These are phyloP conservation scores for Incurvaria masculella DNA, from an alignment of 2,888 invertebrate species.

Conservation along the genomic window DNA sequence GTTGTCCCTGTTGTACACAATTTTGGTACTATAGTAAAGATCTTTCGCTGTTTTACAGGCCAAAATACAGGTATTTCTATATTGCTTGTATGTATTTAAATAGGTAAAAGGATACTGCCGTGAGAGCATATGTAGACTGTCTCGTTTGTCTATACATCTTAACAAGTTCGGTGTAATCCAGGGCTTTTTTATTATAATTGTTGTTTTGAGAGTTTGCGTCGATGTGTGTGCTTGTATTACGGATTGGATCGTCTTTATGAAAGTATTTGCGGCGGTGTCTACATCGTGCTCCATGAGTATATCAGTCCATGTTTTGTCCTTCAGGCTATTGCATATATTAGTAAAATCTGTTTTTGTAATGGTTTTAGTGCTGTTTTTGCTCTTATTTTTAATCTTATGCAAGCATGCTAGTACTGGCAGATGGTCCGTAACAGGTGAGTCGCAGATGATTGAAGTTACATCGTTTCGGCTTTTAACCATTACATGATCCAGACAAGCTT, in stretches of 20 bases:
- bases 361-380: not conserved
- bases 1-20: not conserved
- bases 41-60: not conserved
- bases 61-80: not conserved
- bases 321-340: not conserved
- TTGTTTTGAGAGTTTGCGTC: not conserved
- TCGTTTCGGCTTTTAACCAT: not conserved
- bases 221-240: not conserved
- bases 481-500: not conserved
- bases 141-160: not conserved
- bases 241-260: not conserved
- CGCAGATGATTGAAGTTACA: not conserved
- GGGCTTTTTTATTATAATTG: not conserved
- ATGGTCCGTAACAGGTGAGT: not conserved
- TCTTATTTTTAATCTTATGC: not conserved
- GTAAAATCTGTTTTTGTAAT: not conserved
- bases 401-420: not conserved
- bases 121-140: not conserved
- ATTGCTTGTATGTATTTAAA: not conserved
- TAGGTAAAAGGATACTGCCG: not conserved
- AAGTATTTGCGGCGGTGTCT: not conserved
- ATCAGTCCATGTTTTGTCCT: not conserved
- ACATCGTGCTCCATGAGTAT: not conserved
- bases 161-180: not conserved
- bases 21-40: not conserved